Conservation (phyloP, 37 sponge, comb jelly and placozoan genomes). For the Cliona cf. orientalis region DNA sequence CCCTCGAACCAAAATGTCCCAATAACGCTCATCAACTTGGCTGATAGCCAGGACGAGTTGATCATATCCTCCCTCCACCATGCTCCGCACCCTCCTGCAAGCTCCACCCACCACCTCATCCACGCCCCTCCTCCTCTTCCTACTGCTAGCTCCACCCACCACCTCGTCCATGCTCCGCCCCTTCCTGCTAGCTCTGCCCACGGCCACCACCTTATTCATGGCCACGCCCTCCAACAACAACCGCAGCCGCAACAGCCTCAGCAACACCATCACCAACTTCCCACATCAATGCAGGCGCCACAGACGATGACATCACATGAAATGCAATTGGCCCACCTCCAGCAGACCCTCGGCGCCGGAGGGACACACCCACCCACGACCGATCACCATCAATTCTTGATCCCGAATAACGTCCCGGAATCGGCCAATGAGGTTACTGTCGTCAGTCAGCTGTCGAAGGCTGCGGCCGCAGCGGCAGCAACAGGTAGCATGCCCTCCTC, state of each 20-base stretch:
- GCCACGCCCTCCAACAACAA: background rate
- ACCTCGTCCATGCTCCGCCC: background rate
- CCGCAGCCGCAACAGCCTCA: no score
- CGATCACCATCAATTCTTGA: background rate
- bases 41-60: no score
- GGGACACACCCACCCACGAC: background rate
- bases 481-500: background rate
- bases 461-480: no score
- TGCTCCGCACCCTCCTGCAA: background rate
- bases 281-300: conserved; percentile 6
- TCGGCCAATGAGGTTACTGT: conserved; percentile 25
- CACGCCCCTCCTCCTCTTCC: background rate
- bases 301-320: conserved; percentile 20
- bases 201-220: background rate
- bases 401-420: conserved; percentile 27
- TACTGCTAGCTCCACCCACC: conserved; percentile 1
- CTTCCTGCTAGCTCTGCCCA: background rate
- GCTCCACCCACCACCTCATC: conserved; percentile 4
- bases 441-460: background rate
- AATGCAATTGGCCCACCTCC: conserved; percentile 6
- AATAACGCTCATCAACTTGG: background rate
- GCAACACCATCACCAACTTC: background rate
- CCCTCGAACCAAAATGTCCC: background rate
- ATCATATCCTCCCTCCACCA: background rate
- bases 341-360: conserved; percentile 1